Evolutionary conservation across 2,888 invertebrate genomes (phyloP), one percentile per base, ranked within the genome.

Genomic region (Mesorhabditis belari): DNA sequence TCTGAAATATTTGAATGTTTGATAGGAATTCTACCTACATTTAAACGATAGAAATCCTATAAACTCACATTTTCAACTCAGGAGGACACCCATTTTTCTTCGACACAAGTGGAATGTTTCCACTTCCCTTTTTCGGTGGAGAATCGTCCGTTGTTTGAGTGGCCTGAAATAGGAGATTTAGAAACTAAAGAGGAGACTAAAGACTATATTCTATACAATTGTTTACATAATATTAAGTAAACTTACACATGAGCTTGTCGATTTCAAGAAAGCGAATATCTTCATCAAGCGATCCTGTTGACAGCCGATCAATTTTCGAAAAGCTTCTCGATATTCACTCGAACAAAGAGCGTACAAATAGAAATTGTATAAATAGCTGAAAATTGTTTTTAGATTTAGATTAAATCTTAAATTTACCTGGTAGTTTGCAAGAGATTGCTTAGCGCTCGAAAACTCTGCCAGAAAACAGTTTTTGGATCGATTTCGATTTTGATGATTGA

Each of bases 351-450:
- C 73, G 62, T 78, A 78, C 29, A 78, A 63, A 55, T 75, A 77
- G 62, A 84, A 84, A 69, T 84, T 84, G 73, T 83, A 81, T 12
- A 84, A 81, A 67, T 83, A 84, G 58, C 77, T 77, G 68, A 29
- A 66, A 61, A 2, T 35, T 25, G 19, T 23, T 62, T 53, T n/a
- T 23, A 57, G 82, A 83, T 66, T 82, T 83, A 64, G 81, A 75
- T 17, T 81, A 79, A 62, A 81, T 82, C 3, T 3, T 57, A 23
- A 49, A 49, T 3, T 50, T 24, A 76, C 75, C 83, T 84, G 59
- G 83, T 80, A 25, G 84, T 76, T 69, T 84, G 84, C 35, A 84
- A 71, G 49, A 81, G 77, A 66, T 84, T 84, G n/a, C 84, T 83
- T 29, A 82, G 73, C 12, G 84, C 83, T 55, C 83, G 78, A 70